Percentiles rank a stretch among this genome's conserved stretches.
Evolutionary conservation across 2,113 vertebrate genomes (phyloP).

Genomic region (Emydura subglobosa): DNA sequence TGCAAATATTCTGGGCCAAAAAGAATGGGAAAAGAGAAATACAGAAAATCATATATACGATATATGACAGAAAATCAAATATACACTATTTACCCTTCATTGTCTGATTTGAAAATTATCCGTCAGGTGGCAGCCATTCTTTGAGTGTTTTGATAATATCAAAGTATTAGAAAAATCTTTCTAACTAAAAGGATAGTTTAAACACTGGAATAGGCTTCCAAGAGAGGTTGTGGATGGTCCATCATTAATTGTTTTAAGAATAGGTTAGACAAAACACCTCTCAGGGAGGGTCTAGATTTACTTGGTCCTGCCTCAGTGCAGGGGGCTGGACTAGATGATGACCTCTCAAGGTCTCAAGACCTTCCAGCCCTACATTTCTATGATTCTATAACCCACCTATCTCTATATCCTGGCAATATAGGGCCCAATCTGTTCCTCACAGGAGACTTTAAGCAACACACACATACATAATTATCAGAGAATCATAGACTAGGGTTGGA

Average conservation of each 20-base stretch:
- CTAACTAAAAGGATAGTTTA: neutral
- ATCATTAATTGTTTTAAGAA: neutral
- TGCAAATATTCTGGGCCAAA: neutral
- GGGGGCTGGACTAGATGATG: neutral
- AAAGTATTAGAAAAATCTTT: neutral
- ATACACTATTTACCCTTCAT: neutral
- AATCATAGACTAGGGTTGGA: no score
- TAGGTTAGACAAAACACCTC: neutral
- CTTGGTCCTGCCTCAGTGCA: no score
- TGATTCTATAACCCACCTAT: neutral
- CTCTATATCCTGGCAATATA: neutral
- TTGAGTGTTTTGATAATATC: neutral
- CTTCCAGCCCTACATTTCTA: neutral
- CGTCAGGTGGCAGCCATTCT: neutral
- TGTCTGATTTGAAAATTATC: neutral
- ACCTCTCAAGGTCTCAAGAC: neutral
- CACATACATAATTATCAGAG: neutral
- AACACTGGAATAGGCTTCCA: neutral
- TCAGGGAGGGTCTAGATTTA: neutral
- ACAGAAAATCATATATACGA: neutral
- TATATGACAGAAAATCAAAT: neutral
- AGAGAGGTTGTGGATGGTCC: no score
- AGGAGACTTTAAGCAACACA: neutral
- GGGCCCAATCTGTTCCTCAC: neutral
- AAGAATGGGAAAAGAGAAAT: constrained; percentile 22